Evolutionary conservation across 1,140 invertebrate genomes (phyloP), one percentile per base, ranked within the genome.

Genomic region (Psilanteris sp.): DNA sequence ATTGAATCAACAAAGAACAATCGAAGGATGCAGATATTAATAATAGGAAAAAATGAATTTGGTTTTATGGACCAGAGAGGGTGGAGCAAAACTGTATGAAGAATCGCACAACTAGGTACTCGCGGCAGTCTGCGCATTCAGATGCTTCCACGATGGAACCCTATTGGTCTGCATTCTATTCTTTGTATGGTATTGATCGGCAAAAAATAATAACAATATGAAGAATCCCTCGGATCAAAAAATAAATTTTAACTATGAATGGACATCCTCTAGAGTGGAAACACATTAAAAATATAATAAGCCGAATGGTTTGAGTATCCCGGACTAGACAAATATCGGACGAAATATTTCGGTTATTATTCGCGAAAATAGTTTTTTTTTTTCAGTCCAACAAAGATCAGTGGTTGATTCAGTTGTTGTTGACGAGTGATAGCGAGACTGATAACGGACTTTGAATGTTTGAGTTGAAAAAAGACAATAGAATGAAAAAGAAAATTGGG

Each of bases 131-230:
- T 84, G 81, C 85, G 83, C 85, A 85, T 83, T 81, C 79, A 83
- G 68, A 70, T 67, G 64, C 77, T 72, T 81, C 67, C 64, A 61
- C 71, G 79, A 78, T 83, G 67, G 72, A 73, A 80, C 66, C 81
- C 77, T 82, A 87, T 86, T 81, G 83, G 85, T 84, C 82, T 82
- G 81, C 73, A 77, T 61, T 78, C 72, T 72, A 82, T 77, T 74
- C 81, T 80, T 87, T 87, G 85, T 87, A 72, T 83, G 79, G 85
- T 89, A 89, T 89, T 88, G 87, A 89, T 89, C 85, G 83, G 73
- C 61, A 76, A 81, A 86, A 87, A 81, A 84, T 85, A 84, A 72
- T 83, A 81, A 84, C 80, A 85, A 81, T 82, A 79, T 64, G 79
- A 78, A 79, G 78, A 80, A 76, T 54, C 22, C 50, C 6, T 15